Evolutionary conservation across 2,113 vertebrate genomes (phyloP).

Genomic region (Dromiciops gliroides): DNA sequence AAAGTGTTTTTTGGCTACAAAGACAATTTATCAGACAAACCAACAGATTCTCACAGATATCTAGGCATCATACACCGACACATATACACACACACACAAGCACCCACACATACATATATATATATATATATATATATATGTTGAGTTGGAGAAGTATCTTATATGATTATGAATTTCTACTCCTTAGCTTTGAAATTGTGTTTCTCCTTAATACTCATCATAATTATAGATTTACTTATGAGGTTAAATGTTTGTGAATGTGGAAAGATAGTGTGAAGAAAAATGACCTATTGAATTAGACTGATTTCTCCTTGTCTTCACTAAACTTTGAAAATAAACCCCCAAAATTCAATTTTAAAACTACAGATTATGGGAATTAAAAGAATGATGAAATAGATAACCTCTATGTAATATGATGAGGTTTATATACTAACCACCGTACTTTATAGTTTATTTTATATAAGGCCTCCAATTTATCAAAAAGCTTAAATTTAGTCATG

Average conservation of each 20-base stretch:
- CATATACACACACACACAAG: no score
- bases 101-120: no score
- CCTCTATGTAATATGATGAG: constrained; percentile 13
- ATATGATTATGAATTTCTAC: constrained; percentile 47
- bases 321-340: constrained; percentile 14
- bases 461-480: constrained; percentile 36
- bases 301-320: constrained; percentile 10
- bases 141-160: constrained; percentile 57
- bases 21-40: constrained; percentile 57
- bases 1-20: constrained; percentile 55
- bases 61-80: background rate
- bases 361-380: background rate
- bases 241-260: background rate
- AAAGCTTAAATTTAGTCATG: constrained; percentile 36
- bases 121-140: background rate
- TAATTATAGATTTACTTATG: constrained; percentile 35
- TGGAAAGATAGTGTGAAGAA: background rate
- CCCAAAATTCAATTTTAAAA: constrained; percentile 33
- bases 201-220: constrained; percentile 7
- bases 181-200: constrained; percentile 14
- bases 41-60: constrained; percentile 55
- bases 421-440: constrained; percentile 31
- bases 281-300: constrained; percentile 13
- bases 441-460: constrained; percentile 37
- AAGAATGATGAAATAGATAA: constrained; percentile 13